phyloP scores from a whole-genome alignment of 2,888 invertebrate genomes.

The Busseola fusca region DNA sequence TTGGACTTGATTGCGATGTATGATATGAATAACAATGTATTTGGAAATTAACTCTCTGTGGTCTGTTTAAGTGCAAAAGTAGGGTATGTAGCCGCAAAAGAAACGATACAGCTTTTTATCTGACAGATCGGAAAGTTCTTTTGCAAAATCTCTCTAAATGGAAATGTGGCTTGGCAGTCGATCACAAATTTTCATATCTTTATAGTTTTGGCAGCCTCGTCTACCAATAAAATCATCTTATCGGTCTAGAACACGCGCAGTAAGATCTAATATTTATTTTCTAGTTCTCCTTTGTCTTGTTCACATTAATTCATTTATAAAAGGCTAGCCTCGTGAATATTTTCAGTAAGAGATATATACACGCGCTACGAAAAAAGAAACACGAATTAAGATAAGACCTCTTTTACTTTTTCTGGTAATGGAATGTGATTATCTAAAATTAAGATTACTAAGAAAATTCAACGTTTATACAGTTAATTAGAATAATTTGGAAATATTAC shows the following conservation, averaged over 20 bases:
- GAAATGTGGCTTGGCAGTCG: slow-evolving; percentile 27
- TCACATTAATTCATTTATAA: slow-evolving; percentile 33
- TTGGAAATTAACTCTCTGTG: slow-evolving; percentile 8
- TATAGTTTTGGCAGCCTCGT: slow-evolving; percentile 15
- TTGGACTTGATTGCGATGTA: slow-evolving; percentile 37
- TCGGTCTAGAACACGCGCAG: neutral
- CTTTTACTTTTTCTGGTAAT: slow-evolving; percentile 39
- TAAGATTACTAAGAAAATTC: slow-evolving; percentile 47
- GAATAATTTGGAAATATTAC: slow-evolving; percentile 56
- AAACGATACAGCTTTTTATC: slow-evolving; percentile 1
- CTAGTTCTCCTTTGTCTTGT: neutral
- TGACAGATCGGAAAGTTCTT: neutral
- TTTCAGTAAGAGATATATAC: slow-evolving; percentile 32
- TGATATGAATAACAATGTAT: slow-evolving; percentile 43
- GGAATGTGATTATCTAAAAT: slow-evolving; percentile 56
- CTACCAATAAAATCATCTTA: neutral
- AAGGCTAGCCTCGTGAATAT: slow-evolving; percentile 28
- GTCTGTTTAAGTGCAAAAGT: neutral
- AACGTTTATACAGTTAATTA: slow-evolving; percentile 56
- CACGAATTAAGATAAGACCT: slow-evolving; percentile 32
- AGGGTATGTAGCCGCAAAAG: neutral
- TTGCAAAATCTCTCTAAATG: slow-evolving; percentile 18
- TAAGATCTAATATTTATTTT: slow-evolving; percentile 13
- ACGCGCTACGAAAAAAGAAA: slow-evolving; percentile 25
- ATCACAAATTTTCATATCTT: slow-evolving; percentile 20